Conservation (phyloP, 2,113 vertebrate species). For the Cyphomyrus plagiostoma region DNA sequence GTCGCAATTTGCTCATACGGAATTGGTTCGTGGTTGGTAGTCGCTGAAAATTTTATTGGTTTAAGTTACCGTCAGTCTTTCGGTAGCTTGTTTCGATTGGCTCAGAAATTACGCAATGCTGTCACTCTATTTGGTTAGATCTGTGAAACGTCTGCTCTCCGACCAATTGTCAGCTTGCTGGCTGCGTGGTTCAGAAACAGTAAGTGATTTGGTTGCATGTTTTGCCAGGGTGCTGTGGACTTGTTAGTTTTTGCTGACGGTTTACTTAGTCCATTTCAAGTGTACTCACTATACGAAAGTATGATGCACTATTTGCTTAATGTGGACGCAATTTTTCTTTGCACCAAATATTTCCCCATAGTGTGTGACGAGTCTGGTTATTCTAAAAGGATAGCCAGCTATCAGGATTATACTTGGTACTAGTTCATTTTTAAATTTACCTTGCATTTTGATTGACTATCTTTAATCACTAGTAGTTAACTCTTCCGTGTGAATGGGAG, state of each 20-base stretch:
- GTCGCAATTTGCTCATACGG: conserved; percentile 9
- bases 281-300: neutral
- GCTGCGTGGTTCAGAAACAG: neutral
- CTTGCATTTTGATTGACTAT: neutral
- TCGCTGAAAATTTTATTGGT: neutral
- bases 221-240: neutral
- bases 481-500: neutral
- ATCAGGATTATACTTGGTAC: neutral
- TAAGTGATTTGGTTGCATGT: neutral
- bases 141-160: neutral
- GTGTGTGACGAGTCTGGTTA: neutral
- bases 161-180: neutral
- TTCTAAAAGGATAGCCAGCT: neutral
- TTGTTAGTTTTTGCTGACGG: neutral
- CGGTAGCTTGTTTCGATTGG: neutral
- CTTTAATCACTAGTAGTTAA: neutral
- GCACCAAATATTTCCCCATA: neutral
- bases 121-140: neutral
- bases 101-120: neutral
- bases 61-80: neutral
- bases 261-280: neutral
- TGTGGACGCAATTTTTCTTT: neutral
- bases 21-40: conserved; percentile 32
- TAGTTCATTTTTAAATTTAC: neutral
- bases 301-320: neutral